phyloP scores from a whole-genome alignment of 2,888 invertebrate genomes.

The Diachrysia chrysitis region DNA sequence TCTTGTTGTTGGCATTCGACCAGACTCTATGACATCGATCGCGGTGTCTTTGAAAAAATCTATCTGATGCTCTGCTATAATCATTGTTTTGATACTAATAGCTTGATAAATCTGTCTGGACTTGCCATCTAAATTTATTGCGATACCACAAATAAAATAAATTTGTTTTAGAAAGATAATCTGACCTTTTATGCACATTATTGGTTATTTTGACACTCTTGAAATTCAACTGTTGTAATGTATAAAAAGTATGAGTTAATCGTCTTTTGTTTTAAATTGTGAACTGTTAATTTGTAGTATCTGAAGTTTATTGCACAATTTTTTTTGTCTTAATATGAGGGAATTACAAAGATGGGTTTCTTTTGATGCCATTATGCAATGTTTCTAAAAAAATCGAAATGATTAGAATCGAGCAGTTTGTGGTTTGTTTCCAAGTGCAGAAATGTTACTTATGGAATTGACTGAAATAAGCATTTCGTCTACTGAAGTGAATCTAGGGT shows the following conservation, averaged over 20 bases:
- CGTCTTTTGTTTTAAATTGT: not conserved
- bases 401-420: too few species aligned
- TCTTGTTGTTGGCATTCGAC: conserved; percentile 24
- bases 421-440: too few species aligned
- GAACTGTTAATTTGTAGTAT: not conserved
- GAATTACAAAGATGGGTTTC: too few species aligned
- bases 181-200: not conserved
- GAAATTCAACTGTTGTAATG: not conserved
- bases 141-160: conserved; percentile 19
- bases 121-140: conserved; percentile 39
- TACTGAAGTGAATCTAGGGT: too few species aligned
- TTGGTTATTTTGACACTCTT: not conserved
- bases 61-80: conserved; percentile 31
- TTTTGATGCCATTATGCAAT: too few species aligned
- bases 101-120: conserved; percentile 18
- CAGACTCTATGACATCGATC: conserved; percentile 32
- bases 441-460: too few species aligned
- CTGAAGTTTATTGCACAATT: not conserved
- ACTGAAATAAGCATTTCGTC: too few species aligned
- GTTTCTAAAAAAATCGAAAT: too few species aligned
- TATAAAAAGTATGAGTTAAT: not conserved
- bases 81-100: conserved; percentile 17
- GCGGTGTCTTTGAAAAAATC: conserved; percentile 28
- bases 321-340: too few species aligned
- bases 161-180: conserved; percentile 11